Evolutionary conservation across 2,888 invertebrate species (phyloP).

Genomic region (Tyria jacobaeae): DNA sequence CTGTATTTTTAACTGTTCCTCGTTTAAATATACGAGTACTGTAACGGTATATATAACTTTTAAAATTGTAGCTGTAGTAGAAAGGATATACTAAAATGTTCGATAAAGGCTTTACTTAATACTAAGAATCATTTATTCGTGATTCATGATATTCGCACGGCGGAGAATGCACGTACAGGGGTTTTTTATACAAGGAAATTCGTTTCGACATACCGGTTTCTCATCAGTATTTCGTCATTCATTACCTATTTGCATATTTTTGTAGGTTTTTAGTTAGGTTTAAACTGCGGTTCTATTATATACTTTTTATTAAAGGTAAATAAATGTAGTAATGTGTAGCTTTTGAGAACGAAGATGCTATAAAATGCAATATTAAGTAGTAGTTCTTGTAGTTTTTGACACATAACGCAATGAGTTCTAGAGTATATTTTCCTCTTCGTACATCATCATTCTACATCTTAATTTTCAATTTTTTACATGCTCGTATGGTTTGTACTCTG

Average conservation of each 20-base stretch:
- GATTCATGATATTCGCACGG: conserved; percentile 71
- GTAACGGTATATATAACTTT: not conserved
- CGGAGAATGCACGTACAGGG: conserved; percentile 54
- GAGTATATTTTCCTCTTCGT: not conserved
- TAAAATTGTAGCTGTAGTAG: not conserved
- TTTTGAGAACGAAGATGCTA: not conserved
- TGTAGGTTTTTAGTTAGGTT: conserved; percentile 17
- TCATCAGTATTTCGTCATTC: conserved; percentile 49
- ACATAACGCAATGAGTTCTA: not conserved
- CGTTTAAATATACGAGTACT: no score
- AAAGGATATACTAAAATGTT: not conserved
- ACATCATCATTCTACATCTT: not conserved
- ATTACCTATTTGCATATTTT: conserved; percentile 43
- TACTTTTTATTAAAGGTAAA: not conserved
- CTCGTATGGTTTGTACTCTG: not conserved
- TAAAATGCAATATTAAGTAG: not conserved
- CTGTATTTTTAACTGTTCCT: no score
- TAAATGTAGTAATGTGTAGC: not conserved
- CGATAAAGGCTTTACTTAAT: conserved; percentile 45
- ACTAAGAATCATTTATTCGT: conserved; percentile 63
- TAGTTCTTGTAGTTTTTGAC: not conserved
- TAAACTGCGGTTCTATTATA: conserved; percentile 10
- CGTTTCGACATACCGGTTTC: conserved; percentile 46
- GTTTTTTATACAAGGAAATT: conserved; percentile 64
- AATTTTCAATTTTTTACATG: no score